Evolutionary conservation across 2,888 invertebrate genomes (phyloP), one percentile per base, ranked within the genome.

Genomic region (Cheilosia vulpina): DNA sequence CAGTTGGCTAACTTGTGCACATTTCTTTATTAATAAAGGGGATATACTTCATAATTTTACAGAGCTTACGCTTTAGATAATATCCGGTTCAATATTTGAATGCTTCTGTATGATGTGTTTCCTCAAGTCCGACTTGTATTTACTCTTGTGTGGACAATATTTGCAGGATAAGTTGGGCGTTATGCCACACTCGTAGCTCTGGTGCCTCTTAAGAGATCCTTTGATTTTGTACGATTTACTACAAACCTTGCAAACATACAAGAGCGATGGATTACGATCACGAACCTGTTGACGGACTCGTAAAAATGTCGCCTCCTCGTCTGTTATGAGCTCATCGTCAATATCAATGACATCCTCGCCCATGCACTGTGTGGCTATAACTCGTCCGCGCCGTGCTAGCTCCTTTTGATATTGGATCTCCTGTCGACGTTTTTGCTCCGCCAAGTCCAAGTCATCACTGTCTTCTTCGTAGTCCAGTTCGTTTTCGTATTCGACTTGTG

Each of bases 151-250:
- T 69, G 91, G 90, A 84, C 92, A 92, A 82, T 90, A 91, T 19
- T 89, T 89, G 87, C 92, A 92, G 38, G 89, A 90, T 2, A 92
- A 87, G 1, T 89, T 89, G 2, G 92, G 92, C 41, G 90, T 90
- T 3, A 92, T 90, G 2, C 92, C 92, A 90, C 96, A 96, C 91
- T 96, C 96, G 92, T 95, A 95, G 90, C 95, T 95, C 89, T 95
- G 93, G 91, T 96, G 96, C 77, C 96, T 94, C 91, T 95, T 95
- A 89, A 96, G 93, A 87, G 96, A 96, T 88, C 96, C 95, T 90
- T 96, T 96, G 92, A 95, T 95, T 93, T 95, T 95, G 94, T 97
- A 97, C 89, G 95, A 94, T 93, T 97, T 97, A 88, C 96, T 96
- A 92, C 97, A 97, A 89, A 93, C 94, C 89, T 94, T 94, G 93